Evolutionary conservation across 2,113 vertebrate genomes (phyloP), one percentile per base, ranked within the genome.

Genomic region (Toxotes jaculatrix): DNA sequence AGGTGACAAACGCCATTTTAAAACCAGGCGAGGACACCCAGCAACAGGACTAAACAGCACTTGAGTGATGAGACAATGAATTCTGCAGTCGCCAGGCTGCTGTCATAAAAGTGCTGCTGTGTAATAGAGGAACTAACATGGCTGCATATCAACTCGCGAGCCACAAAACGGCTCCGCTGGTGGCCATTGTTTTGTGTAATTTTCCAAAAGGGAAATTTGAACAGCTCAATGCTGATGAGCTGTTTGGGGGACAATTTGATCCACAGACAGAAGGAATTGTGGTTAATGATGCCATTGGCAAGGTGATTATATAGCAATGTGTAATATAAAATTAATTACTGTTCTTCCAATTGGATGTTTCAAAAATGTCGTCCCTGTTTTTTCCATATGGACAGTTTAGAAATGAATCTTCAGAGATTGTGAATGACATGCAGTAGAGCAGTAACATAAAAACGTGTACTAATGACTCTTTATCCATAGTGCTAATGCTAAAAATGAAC

Each of bases 261-360:
- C 40, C 7, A 23, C 76, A 79, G 83, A 79, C 62, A 74, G 57
- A 80, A 72, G 45, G 70, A 87, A 53, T 77, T 7, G 16, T 76
- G 73, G 51, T 76, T 88, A 87, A 88, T 82, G 85, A 79, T 60
- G 72, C 86, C 57, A 74, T 82, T 67, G 73, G 76, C 70, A 73
- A 81, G 71, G 67, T 73, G 64, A 82, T 86, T 87, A 64, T 76
- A 74, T 23, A 23, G 68, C 67, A 38, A 53, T 64, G 83, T 67
- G 83, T 75, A 14, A 47, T 63, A 57, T 80, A n/a, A 75, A 68
- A 77, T 87, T 55, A 87, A 84, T 88, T 74, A 79, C 63, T 40
- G 13, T 56, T 83, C 43, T 55, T 73, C 51, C 72, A 73, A 38
- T 81, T 76, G 62, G 51, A 19, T 74, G 56, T 83, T 79, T 64